Evolutionary conservation across 2,888 invertebrate species (phyloP), one percentile per base, ranked within the genome.

Genomic region (Calameuta pallipes): DNA sequence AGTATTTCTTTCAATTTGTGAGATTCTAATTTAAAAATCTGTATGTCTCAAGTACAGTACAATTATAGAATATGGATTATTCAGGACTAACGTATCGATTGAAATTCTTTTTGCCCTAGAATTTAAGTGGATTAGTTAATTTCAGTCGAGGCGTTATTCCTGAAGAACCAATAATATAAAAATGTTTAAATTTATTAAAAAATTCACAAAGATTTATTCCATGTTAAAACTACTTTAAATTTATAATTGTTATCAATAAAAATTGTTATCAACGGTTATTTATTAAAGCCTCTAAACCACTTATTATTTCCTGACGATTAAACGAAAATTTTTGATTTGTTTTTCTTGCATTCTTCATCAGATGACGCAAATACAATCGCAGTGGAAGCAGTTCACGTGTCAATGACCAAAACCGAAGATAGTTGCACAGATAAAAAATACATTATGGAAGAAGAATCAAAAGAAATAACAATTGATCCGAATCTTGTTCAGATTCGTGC

Each of bases 401-500:
- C 23, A 56, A 6, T 56, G 23, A 23, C 23, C 56, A 56, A 56
- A 23, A 56, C 33, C 74, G n/a, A 13, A 23, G 36, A 74, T 36
- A 11, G 34, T 74, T 23, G n/a, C 13, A 71, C 71, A 30, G 68
- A 75, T 31, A 68, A 68, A 36, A 33, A 74, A 68, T 36, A 37
- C 9, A 73, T 36, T 15, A 75, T 75, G 23, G 70, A 76, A 15
- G 83, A 87, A 75, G 91, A 89, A 81, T 85, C 87, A 80, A 87
- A 91, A 23, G 85, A 89, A 74, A 82, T 85, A 33, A 78, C 87
- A 4, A 83, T 93, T 12, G 91, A 93, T 79, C 90, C 92, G 35
- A 92, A 92, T 88, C 89, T 95, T 56, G 92, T 96, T 13, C 96
- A 96, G 92, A 95, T 96, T 76, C 94, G 93, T 86, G 96, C 95